A percentile compares a stretch with the other conserved stretches of the same genome.
phyloP scores from a whole-genome alignment of 2,797 vertebrate genomes.

The Neosalanx taihuensis region DNA sequence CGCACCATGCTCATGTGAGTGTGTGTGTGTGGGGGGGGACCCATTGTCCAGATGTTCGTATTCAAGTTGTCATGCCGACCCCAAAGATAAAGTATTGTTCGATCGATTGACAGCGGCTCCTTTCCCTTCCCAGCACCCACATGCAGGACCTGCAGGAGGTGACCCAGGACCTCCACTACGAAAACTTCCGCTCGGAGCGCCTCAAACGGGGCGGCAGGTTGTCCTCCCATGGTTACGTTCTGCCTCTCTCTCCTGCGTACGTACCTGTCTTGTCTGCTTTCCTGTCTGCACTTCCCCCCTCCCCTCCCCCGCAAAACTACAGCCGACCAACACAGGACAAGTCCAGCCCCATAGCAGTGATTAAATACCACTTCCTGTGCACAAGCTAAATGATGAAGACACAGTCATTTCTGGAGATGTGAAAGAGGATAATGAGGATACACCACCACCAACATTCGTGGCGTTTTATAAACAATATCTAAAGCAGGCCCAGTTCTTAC shows the following conservation, averaged over 20 bases:
- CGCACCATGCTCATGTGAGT: constrained; percentile 97
- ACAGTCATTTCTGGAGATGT: not conserved
- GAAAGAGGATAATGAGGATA: too few relatives aligned
- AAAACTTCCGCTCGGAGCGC: constrained; percentile 98
- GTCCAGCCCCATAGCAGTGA: not conserved
- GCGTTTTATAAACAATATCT: not conserved
- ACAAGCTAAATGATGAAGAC: not conserved
- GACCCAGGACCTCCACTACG: constrained; percentile 98
- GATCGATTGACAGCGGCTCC: constrained; percentile 11
- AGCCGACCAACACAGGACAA: constrained; percentile 1
- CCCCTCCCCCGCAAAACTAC: constrained; percentile 19
- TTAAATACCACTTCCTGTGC: not conserved
- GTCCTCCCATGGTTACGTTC: constrained; percentile 70
- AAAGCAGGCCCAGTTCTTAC: not conserved
- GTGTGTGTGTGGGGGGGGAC: not conserved
- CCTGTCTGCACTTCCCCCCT: constrained; percentile 62
- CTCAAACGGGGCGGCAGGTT: constrained; percentile 96
- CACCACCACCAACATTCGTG: too few relatives aligned
- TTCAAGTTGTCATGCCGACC: too few relatives aligned
- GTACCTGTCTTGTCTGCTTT: constrained; percentile 67
- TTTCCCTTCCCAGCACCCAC: constrained; percentile 80
- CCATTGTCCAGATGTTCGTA: not conserved
- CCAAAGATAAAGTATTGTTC: not conserved
- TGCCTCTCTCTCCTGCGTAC: constrained; percentile 75
- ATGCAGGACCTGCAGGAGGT: constrained; percentile 99